These are phyloP conservation scores for Clytia hemisphaerica DNA, from an alignment of 30 jellyfish, hydroid and myxozoan genomes.

Conservation along the genomic window DNA sequence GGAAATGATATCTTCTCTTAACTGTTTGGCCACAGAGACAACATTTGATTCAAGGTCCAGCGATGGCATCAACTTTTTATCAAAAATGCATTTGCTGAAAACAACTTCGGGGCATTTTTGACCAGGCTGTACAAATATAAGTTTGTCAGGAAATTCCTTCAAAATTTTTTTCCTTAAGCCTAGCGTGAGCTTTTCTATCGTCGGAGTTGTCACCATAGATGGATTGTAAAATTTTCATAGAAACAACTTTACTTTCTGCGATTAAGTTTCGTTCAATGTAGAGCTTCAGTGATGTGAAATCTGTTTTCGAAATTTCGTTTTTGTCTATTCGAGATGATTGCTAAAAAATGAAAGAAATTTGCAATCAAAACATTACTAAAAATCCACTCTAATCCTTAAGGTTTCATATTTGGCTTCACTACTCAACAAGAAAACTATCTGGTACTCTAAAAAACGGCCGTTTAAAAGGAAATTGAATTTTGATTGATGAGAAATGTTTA, in stretches of 20 bases:
- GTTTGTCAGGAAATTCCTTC: background rate
- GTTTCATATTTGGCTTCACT: too few relatives aligned
- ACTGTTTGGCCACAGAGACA: background rate
- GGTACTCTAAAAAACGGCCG: too few relatives aligned
- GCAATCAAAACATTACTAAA: too few relatives aligned
- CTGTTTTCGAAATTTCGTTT: too few relatives aligned
- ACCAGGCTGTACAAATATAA: slow-evolving; percentile 5
- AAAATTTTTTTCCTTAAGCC: slow-evolving; percentile 12
- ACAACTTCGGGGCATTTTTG: slow-evolving; percentile 12
- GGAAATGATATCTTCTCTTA: slow-evolving; percentile 12
- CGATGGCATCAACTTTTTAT: slow-evolving; percentile 6
- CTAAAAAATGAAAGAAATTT: too few relatives aligned
- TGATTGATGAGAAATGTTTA: too few relatives aligned
- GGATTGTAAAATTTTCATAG: slow-evolving; percentile 1
- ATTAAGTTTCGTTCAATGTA: slow-evolving; percentile 3
- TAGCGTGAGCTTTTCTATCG: slow-evolving; percentile 5
- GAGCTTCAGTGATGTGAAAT: background rate
- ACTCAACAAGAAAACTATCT: too few relatives aligned
- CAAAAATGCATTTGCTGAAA: background rate
- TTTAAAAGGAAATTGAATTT: too few relatives aligned
- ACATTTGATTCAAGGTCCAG: too few relatives aligned
- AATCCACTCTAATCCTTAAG: too few relatives aligned
- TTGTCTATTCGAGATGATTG: too few relatives aligned
- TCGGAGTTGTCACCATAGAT: slow-evolving; percentile 20
- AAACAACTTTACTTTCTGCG: slow-evolving; percentile 10